Conservation (phyloP, 2,113 vertebrate genomes). For the Epinephelus moara region DNA sequence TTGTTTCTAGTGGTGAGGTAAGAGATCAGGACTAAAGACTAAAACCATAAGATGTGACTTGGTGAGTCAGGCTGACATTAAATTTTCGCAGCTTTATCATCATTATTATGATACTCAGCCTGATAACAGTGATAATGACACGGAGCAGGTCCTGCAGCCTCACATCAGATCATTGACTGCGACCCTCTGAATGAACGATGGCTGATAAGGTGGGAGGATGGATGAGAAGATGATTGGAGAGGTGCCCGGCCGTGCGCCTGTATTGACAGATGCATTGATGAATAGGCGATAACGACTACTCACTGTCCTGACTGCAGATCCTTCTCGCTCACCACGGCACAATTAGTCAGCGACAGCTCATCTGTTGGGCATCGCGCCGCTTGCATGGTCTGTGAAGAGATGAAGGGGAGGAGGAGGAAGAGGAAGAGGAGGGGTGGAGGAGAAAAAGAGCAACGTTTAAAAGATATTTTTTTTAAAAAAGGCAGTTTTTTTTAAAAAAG, state of each 20-base stretch:
- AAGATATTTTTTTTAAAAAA: background rate
- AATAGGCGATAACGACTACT: conserved; percentile 79
- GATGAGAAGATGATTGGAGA: background rate
- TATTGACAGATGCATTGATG: background rate
- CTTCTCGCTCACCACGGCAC: conserved; percentile 96
- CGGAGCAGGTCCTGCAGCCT: background rate
- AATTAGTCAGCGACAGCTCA: conserved; percentile 96
- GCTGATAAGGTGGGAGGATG: conserved; percentile 1
- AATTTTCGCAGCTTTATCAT: background rate
- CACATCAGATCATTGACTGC: background rate
- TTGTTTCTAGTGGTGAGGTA: too few species aligned
- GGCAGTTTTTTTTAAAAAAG: too few species aligned
- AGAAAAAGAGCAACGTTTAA: background rate
- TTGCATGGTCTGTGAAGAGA: conserved; percentile 89
- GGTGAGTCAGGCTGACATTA: too few species aligned
- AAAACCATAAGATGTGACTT: too few species aligned
- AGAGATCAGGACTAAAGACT: too few species aligned
- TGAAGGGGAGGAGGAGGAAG: background rate
- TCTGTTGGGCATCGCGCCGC: conserved; percentile 97
- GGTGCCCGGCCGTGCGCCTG: background rate
- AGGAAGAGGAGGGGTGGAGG: background rate
- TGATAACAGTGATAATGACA: background rate
- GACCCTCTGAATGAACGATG: background rate
- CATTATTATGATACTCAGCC: background rate
- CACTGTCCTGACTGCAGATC: conserved; percentile 96